Evolutionary conservation across 1,140 invertebrate genomes (phyloP), one percentile per base, ranked within the genome.

Genomic region (Tigriopus japonicus): DNA sequence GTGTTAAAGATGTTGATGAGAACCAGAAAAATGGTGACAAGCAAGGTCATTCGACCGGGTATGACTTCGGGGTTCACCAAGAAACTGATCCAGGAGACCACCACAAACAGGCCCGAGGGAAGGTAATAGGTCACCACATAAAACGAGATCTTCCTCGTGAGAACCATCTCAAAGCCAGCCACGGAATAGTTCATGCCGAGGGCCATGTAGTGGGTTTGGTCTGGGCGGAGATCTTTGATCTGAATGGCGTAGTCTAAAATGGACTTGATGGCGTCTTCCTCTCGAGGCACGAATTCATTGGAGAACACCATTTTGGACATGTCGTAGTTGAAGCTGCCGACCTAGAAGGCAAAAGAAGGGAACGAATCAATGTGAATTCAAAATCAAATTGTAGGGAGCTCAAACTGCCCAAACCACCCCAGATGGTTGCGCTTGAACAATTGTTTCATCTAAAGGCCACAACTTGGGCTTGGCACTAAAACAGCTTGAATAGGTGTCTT

Each of bases 101-200:
- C 56, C 15, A 58, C 56, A 42, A 58, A 58, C 10, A 58, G 40
- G 23, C 56, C 56, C 17, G 56, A 58, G 42, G 56, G 56, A 40
- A 58, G 56, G 17, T 58, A 58, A 17, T 58, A 58, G 35, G 56
- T 58, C n/a, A 58, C 40, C n/a, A 58, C 42, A 41, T 58, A 58
- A 41, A 58, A 58, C 17, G 23, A 35, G 24, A 58, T 58, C 21
- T 58, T 58, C n/a, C 56, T 28, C 15, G 23, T 28, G 24, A 58
- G 40, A 23, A 58, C 40, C 15, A 58, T 15, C n/a, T 58, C 56
- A 41, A 58, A 58, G 2, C 56, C 56, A 6, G 56, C 40, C 12
- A 41, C 56, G 40, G 23, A 35, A 41, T 58, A 58, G 40, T 58
- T 58, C 56, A 58, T 58, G 40, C 56, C 56, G 5, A 58, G 19